phyloP scores from a whole-genome alignment of 2,797 vertebrate genomes.

The Enteromius thamalakanensis region DNA sequence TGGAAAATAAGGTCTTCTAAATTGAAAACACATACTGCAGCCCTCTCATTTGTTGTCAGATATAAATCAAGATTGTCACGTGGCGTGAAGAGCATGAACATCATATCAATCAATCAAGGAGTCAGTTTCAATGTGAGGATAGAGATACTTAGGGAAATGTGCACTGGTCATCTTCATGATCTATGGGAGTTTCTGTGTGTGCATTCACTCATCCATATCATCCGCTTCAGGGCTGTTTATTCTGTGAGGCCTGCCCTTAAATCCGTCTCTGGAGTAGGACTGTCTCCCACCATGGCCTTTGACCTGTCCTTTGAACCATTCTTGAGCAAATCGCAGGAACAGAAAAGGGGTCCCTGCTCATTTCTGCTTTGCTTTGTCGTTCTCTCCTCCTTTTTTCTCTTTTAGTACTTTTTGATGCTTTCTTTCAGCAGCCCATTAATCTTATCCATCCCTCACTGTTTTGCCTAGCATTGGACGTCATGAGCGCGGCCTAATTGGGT shows the following conservation, averaged over 20 bases:
- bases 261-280: constrained; percentile 3
- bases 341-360: constrained; percentile 38
- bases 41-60: background rate
- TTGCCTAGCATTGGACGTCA: constrained; percentile 14
- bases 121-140: constrained; percentile 16
- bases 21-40: constrained; percentile 9
- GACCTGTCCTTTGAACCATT: constrained; percentile 48
- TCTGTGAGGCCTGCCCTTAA: constrained; percentile 13
- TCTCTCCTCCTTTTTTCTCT: constrained; percentile 16
- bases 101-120: background rate
- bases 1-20: background rate
- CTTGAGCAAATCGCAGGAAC: constrained; percentile 43
- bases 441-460: constrained; percentile 39
- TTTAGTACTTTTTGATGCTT: constrained; percentile 43
- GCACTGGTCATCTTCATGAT: constrained; percentile 59
- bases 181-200: constrained; percentile 32
- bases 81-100: background rate
- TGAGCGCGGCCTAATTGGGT: constrained; percentile 51
- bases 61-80: constrained; percentile 14
- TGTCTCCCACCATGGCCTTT: constrained; percentile 13
- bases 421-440: constrained; percentile 56
- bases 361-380: constrained; percentile 14
- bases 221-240: constrained; percentile 38
- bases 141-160: background rate
- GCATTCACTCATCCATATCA: constrained; percentile 51